Conservation (phyloP, 2,888 invertebrate genomes). For the Leucophora obtusa region DNA sequence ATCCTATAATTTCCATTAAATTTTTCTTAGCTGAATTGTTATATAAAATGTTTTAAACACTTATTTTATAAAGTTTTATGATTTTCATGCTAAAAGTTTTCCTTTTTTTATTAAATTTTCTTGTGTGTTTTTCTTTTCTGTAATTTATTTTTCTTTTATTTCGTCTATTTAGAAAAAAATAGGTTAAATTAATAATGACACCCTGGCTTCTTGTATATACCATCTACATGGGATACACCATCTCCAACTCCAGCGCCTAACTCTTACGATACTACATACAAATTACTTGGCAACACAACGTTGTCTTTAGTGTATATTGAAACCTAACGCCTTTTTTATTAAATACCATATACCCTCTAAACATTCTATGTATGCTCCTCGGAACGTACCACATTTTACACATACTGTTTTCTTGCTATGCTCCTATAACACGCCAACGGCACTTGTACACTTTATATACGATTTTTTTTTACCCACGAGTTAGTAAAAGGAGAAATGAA, state of each 20-base stretch:
- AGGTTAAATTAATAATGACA: slow-evolving; percentile 77
- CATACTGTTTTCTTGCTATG: slow-evolving; percentile 38
- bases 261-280: slow-evolving; percentile 30
- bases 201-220: slow-evolving; percentile 59
- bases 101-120: slow-evolving; percentile 54
- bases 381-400: not conserved
- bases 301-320: slow-evolving; percentile 55
- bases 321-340: slow-evolving; percentile 60
- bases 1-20: slow-evolving; percentile 19
- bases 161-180: slow-evolving; percentile 58
- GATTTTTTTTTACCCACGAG: slow-evolving; percentile 51
- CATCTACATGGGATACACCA: not conserved
- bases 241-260: slow-evolving; percentile 11
- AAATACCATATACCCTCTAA: slow-evolving; percentile 48
- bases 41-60: slow-evolving; percentile 50
- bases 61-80: slow-evolving; percentile 34
- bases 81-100: slow-evolving; percentile 9
- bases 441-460: slow-evolving; percentile 60
- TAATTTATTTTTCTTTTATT: slow-evolving; percentile 42
- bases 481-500: slow-evolving; percentile 41
- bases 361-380: slow-evolving; percentile 7
- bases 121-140: slow-evolving; percentile 15
- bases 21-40: slow-evolving; percentile 12
- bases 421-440: slow-evolving; percentile 59
- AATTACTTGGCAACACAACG: slow-evolving; percentile 54